Percentiles rank a stretch among this genome's conserved stretches.
These are phyloP conservation scores for Podargus strigoides DNA, from an alignment of 2,797 vertebrate genomes.

Conservation along the genomic window DNA sequence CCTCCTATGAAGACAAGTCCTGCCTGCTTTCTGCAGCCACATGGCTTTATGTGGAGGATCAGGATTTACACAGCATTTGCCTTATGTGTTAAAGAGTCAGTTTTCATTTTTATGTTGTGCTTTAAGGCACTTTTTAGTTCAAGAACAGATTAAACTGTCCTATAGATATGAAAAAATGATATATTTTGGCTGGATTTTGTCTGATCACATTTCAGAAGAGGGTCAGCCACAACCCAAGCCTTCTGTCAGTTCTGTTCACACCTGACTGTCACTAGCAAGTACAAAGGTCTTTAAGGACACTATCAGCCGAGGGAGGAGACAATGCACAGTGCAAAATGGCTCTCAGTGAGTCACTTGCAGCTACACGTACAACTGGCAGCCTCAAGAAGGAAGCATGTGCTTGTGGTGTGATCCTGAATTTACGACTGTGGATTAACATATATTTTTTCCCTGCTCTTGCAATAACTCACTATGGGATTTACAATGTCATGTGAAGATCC, in stretches of 20 bases:
- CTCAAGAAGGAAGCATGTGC: neutral
- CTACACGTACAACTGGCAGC: neutral
- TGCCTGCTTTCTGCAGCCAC: neutral
- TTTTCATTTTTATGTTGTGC: neutral
- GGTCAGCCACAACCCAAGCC: neutral
- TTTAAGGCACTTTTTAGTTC: neutral
- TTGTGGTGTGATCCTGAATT: slow-evolving; percentile 28
- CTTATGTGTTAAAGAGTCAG: neutral
- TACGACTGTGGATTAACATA: neutral
- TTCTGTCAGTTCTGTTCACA: slow-evolving; percentile 13
- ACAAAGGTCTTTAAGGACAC: neutral
- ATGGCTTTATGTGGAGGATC: neutral
- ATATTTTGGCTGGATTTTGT: neutral
- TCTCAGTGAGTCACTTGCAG: slow-evolving; percentile 12
- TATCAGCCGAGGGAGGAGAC: neutral
- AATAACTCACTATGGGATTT: neutral
- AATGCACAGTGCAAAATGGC: slow-evolving; percentile 13
- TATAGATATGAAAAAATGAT: neutral
- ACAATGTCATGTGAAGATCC: neutral
- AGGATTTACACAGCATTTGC: neutral
- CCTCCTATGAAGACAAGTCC: neutral
- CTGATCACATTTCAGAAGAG: neutral
- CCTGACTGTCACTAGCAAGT: neutral
- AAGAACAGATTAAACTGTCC: neutral
- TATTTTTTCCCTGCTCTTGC: neutral